Base-by-base conservation (phyloP, 2,113 vertebrate genomes). In the Larimichthys crocea region DNA sequence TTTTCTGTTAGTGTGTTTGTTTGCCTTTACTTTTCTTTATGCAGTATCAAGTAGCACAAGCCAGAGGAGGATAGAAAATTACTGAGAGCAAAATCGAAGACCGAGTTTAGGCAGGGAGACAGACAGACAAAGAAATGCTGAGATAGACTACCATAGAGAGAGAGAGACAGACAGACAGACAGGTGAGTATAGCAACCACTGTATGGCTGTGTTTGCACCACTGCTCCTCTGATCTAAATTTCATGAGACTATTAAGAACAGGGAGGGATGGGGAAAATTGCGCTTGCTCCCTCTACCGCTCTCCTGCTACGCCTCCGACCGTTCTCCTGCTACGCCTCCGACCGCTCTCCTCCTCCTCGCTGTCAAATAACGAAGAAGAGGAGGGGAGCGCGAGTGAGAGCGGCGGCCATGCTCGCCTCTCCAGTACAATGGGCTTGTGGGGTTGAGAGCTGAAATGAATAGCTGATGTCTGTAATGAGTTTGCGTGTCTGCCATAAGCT, bases 151-250 rank as follows among this genome's bases (percentile, higher is more conserved):
- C 65, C 57, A 60, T 22, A 57, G 56, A 59, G 16, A 81, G 56
- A 57, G 56, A 59, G 16, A 81, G 56, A 79, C 71, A 55, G n/a
- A 68, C 60, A 65, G 20, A 55, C 66, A 75, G 79, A 76, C 85
- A 89, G 83, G 86, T 85, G 76, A 84, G 81, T 72, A 57, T 65
- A 66, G 85, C 74, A 59, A 53, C 71, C 80, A 78, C 80, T 76
- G 57, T 76, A 80, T 75, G 80, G 81, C 63, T 72, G 72, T 75
- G 76, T 90, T 91, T 89, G 80, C 82, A 73, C 69, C 81, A 59
- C 86, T 79, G 85, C 90, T 84, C 79, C 83, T 87, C 90, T 89
- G 90, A 92, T 93, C 88, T 93, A 88, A 91, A 93, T 92, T 93
- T 90, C 92, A 93, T 87, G 87, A 93, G 92, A 87, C 86, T 82